A percentile compares a stretch with the other conserved stretches of the same genome.
Evolutionary conservation across 2,797 vertebrate species (phyloP).

Genomic region (Rallus crepitans): DNA sequence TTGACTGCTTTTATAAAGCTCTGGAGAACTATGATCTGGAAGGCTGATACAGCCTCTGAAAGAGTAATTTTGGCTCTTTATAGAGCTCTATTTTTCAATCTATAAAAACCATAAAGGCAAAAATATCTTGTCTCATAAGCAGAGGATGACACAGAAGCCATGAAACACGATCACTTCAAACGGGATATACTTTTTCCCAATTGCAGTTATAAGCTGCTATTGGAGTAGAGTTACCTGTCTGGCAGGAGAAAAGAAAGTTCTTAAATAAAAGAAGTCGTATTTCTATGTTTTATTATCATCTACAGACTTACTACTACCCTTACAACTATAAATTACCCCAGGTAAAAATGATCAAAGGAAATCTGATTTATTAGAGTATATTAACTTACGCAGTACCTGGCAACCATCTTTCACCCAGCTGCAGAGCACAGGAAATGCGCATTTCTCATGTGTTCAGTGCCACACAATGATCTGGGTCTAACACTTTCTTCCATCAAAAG

Average conservation of each 20-base stretch:
- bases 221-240: not conserved
- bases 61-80: not conserved
- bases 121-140: not conserved
- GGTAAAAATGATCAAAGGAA: not conserved
- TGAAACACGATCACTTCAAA: not conserved
- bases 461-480: not conserved
- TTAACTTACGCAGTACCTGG: not conserved
- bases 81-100: not conserved
- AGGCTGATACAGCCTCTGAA: not conserved
- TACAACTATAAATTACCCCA: not conserved
- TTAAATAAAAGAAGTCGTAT: not conserved
- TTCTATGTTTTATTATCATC: not conserved
- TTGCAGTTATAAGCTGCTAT: not conserved
- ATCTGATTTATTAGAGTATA: not conserved
- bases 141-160: not conserved
- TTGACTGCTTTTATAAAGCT: not conserved
- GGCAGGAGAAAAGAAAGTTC: not conserved
- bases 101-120: not conserved
- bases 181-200: not conserved
- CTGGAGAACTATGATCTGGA: not conserved
- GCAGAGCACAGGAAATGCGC: not conserved
- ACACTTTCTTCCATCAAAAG: not conserved
- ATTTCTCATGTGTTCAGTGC: not conserved
- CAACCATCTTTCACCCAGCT: not conserved
- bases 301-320: not conserved